Evolutionary conservation across 2,888 invertebrate species (phyloP).

Genomic region (Emmelina monodactyla): DNA sequence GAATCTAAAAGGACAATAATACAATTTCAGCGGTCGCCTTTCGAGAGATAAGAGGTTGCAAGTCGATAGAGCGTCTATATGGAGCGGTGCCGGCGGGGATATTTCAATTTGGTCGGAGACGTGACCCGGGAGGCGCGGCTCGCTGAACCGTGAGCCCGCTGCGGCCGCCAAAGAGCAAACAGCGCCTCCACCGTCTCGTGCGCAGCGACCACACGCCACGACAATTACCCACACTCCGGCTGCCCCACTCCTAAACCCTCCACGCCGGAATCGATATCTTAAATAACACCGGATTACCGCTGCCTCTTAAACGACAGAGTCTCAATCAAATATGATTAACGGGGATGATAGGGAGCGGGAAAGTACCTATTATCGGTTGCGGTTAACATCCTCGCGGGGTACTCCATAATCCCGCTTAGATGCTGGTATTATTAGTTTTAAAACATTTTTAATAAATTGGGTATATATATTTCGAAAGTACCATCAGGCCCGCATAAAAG

Average conservation of each 20-base stretch:
- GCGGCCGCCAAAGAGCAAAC: conserved; percentile 64
- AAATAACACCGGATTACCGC: conserved; percentile 17
- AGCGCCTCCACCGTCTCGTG: conserved; percentile 63
- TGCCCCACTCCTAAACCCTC: conserved; percentile 18
- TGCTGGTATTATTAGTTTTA: too few species aligned
- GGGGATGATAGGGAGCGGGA: too few species aligned
- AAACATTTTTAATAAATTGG: too few species aligned
- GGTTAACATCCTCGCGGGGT: too few species aligned
- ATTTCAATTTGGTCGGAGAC: conserved; percentile 64
- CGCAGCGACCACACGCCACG: conserved; percentile 53
- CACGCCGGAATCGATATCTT: conserved; percentile 20
- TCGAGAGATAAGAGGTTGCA: too few species aligned
- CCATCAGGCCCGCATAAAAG: too few species aligned
- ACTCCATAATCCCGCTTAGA: too few species aligned
- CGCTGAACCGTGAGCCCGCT: conserved; percentile 61
- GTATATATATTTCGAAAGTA: too few species aligned
- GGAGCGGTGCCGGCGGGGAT: conserved; percentile 45
- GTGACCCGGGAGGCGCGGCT: conserved; percentile 61
- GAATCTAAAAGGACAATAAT: too few species aligned
- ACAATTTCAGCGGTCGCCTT: too few species aligned
- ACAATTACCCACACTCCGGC: conserved; percentile 41
- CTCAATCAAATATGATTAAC: neutral
- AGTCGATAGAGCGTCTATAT: too few species aligned
- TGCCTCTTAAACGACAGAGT: conserved; percentile 6
- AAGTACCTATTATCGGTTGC: too few species aligned